A percentile compares a stretch with the other conserved stretches of the same genome.
Conservation (phyloP, 2,113 vertebrate species). For the Pachycephala philippinensis region DNA sequence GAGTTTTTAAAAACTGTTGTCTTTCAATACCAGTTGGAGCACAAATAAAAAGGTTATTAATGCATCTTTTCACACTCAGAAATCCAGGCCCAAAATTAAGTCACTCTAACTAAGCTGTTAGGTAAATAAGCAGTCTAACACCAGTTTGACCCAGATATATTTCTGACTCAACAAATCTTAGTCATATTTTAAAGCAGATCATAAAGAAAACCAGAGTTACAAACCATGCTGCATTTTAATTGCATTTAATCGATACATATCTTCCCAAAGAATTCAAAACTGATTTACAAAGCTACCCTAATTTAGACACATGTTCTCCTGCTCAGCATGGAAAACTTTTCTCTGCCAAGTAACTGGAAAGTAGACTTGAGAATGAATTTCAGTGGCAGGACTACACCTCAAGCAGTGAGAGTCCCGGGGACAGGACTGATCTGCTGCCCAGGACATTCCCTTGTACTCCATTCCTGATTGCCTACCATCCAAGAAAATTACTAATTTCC, state of each 20-base stretch:
- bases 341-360: not conserved
- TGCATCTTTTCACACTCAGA: not conserved
- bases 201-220: not conserved
- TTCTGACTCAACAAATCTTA: not conserved
- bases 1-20: not conserved
- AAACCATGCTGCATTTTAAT: not conserved
- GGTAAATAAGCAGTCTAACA: not conserved
- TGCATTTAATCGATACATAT: not conserved
- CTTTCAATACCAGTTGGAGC: not conserved
- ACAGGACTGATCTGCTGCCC: not conserved
- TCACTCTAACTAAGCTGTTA: not conserved
- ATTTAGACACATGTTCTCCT: not conserved
- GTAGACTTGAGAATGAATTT: not conserved
- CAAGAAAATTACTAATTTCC: not conserved
- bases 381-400: not conserved
- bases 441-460: not conserved
- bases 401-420: fast-evolving
- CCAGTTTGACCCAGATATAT: not conserved
- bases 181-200: not conserved
- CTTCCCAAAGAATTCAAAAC: not conserved
- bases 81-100: not conserved
- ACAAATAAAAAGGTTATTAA: not conserved
- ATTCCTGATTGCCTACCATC: not conserved
- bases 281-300: not conserved
- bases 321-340: not conserved